Evolutionary conservation across 2,888 invertebrate genomes (phyloP).

Genomic region (Himalopsyche tibetana): DNA sequence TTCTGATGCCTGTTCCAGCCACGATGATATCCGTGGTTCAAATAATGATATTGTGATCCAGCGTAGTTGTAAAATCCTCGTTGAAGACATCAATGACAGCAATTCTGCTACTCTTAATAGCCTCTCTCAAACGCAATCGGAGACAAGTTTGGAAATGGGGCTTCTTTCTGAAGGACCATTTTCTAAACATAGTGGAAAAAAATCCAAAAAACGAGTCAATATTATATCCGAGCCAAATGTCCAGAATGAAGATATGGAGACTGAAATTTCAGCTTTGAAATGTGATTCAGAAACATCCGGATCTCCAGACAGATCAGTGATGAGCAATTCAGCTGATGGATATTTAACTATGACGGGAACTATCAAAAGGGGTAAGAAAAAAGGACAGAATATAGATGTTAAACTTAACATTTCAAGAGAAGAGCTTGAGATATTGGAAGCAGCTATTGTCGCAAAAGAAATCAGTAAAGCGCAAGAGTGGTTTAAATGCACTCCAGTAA

Average conservation of each 20-base stretch:
- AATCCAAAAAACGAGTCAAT: slow-evolving; percentile 79
- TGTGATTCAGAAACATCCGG: slow-evolving; percentile 74
- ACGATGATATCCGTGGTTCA: slow-evolving; percentile 72
- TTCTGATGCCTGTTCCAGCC: slow-evolving; percentile 76
- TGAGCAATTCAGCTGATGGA: slow-evolving; percentile 77
- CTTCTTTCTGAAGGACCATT: slow-evolving; percentile 71
- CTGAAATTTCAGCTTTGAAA: slow-evolving; percentile 67
- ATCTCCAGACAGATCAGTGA: slow-evolving; percentile 77
- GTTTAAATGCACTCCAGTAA: slow-evolving; percentile 76
- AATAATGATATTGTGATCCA: slow-evolving; percentile 70
- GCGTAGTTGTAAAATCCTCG: slow-evolving; percentile 51
- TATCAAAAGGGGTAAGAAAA: slow-evolving; percentile 83
- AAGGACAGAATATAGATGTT: slow-evolving; percentile 84
- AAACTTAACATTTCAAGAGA: slow-evolving; percentile 84
- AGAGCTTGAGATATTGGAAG: slow-evolving; percentile 83
- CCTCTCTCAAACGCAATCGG: slow-evolving; percentile 75
- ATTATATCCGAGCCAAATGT: slow-evolving; percentile 76
- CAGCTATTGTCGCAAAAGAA: slow-evolving; percentile 78
- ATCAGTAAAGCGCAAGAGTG: slow-evolving; percentile 77
- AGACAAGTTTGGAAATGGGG: slow-evolving; percentile 76
- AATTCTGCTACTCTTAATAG: slow-evolving; percentile 72
- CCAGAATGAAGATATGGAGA: slow-evolving; percentile 70
- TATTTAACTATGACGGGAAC: slow-evolving; percentile 85
- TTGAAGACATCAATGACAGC: slow-evolving; percentile 63
- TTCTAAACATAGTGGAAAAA: slow-evolving; percentile 73